Base-by-base conservation (phyloP, 2,113 vertebrate species). In the Archocentrus centrarchus region DNA sequence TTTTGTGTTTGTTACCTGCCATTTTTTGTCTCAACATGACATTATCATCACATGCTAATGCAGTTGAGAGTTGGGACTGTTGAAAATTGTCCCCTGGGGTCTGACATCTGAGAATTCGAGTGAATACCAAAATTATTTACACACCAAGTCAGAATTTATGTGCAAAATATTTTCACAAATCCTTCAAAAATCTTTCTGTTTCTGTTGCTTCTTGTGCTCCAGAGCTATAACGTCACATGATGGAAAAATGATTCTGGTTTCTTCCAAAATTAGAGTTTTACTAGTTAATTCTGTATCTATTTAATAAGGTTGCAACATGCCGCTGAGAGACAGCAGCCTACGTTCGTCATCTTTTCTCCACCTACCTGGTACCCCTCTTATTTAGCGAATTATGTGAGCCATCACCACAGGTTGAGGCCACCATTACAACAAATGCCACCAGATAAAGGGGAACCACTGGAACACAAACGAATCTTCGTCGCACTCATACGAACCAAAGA, bases 391-490 rank as follows among this genome's bases (percentile, higher is more conserved):
- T 68, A 41, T 79, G 35, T 61, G 41, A 77, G 75, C 53, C 37
- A 68, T 39, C 75, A 60, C 39, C 76, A 59, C 82, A 77, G 63
- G 81, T 44, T 83, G 81, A 83, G 61, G 20, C 75, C 82, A 84
- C 58, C 63, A 79, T 58, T 58, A 84, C 64, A 85, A 85, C 77
- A 75, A 76, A 63, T 63, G 64, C 76, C 24, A 27, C 59, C 68
- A 62, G 77, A 84, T 57, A 57, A 79, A 61, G 55, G 44, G 24
- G 61, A 68, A 76, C 47, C 35, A 58, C 70, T 17, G 70, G 70
- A 82, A 64, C 81, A 82, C 47, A 77, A 77, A 58, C 53, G 7
- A 83, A 73, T 79, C 76, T 66, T 83, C 13, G 20, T 55, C 14
- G 30, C 80, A 82, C 66, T 62, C 59, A 63, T 75, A 55, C 15